Base-by-base conservation (phyloP, 2,888 invertebrate species). In the Cetonia aurata region DNA sequence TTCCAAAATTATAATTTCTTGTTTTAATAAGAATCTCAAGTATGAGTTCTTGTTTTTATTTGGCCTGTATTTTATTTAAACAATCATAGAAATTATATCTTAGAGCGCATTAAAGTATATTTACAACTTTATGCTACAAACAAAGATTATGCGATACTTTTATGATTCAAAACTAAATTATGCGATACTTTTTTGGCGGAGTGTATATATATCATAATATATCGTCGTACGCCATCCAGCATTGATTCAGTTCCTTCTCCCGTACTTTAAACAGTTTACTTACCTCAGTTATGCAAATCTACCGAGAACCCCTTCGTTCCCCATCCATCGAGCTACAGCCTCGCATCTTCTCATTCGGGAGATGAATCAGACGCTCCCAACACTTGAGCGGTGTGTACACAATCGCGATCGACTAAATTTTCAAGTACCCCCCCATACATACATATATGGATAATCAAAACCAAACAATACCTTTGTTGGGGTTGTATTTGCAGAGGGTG, bases 401-500 rank as follows among this genome's bases (percentile, higher is more conserved):
- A 53, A 53, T 53, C 25, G 53, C 53, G 53, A 53, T 53, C 53
- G 33, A 53, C 31, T 53, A 53, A 53, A 53, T 53, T 53, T 53
- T 53, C 53, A 53, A 53, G 53, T 53, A 25, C 53, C 25, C 53
- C 25, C 4, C 25, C 25, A 3, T 4, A 1, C 53, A 31, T 33
- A 46, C 33, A 57, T 67, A 52, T 71, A 71, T 70, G 70, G 74
- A 72, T 74, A 74, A 74, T 74, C 74, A 74, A 74, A 74, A 72
- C 71, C 74, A 74, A 74, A 74, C 74, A 74, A 70, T 74, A 74
- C 74, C 74, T 72, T 71, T 74, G 74, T 73, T 59, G 59, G 44
- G 59, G 59, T 59, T 59, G 59, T 59, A 59, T 59, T 59, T 59
- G 44, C 59, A 31, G 42, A 59, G 41, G 53, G 53, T 25, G n/a